Evolutionary conservation across 2,888 invertebrate genomes (phyloP).

Genomic region (Ochropleura leucogaster): DNA sequence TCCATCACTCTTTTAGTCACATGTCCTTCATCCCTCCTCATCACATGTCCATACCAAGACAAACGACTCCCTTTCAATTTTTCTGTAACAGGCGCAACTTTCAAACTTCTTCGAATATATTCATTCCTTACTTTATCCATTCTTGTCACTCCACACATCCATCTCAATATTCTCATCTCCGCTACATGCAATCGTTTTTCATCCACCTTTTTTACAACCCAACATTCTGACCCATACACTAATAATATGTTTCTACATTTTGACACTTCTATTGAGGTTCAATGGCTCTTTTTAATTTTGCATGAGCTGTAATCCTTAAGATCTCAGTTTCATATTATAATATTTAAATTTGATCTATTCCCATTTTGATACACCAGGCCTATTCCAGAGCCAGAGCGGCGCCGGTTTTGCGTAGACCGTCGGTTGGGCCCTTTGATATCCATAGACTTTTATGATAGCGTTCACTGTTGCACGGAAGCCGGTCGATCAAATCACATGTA

Average conservation of each 20-base stretch:
- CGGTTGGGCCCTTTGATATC: not conserved
- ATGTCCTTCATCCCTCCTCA: no score
- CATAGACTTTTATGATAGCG: not conserved
- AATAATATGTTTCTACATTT: not conserved
- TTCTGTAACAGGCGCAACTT: no score
- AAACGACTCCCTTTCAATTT: no score
- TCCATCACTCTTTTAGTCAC: no score
- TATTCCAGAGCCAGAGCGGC: not conserved
- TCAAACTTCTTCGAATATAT: no score
- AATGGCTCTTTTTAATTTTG: not conserved
- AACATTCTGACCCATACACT: no score
- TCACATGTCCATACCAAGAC: no score
- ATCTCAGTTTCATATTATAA: not conserved
- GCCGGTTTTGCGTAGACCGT: not conserved
- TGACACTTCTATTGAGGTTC: not conserved
- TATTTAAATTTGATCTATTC: not conserved
- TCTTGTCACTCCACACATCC: no score
- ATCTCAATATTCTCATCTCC: no score
- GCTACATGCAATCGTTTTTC: no score
- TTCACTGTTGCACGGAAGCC: not conserved
- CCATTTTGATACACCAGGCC: not conserved
- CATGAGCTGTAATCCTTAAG: not conserved
- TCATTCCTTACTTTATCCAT: no score
- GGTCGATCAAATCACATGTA: not conserved
- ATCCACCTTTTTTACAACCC: no score